Conservation (phyloP, 2,113 vertebrate genomes). For the Centropus unirufus region DNA sequence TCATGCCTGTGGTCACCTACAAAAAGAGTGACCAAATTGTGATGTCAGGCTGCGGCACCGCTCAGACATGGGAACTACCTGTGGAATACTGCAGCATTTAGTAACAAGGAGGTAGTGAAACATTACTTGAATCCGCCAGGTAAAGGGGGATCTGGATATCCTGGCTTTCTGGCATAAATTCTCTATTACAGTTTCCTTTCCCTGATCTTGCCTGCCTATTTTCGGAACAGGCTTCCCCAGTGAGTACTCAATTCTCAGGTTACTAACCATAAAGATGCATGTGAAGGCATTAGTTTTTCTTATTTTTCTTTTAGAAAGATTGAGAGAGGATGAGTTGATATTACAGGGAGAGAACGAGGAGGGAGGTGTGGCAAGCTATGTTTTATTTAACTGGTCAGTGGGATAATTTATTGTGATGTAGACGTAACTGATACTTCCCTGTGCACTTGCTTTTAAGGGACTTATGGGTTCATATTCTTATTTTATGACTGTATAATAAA, state of each 20-base stretch:
- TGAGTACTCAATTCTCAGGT: not conserved
- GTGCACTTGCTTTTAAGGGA: not conserved
- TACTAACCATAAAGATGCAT: not conserved
- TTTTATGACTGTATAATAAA: not conserved
- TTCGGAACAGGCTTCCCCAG: not conserved
- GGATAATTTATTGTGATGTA: not conserved
- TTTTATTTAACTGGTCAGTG: not conserved
- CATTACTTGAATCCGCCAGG: not conserved
- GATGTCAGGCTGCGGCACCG: not conserved
- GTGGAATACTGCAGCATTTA: not conserved
- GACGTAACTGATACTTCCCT: not conserved
- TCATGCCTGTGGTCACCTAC: not conserved
- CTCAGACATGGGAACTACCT: not conserved
- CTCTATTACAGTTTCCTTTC: not conserved
- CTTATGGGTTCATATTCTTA: not conserved
- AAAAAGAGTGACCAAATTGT: accelerated
- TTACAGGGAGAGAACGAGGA: not conserved
- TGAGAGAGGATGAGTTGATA: not conserved
- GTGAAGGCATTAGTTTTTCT: not conserved
- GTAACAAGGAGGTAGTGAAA: not conserved
- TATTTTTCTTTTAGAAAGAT: not conserved
- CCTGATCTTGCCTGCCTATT: not conserved
- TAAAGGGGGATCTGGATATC: not conserved
- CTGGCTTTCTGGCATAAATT: not conserved
- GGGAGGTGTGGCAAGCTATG: not conserved